phyloP scores from a whole-genome alignment of 2,113 vertebrate genomes.

The Melierax canorus region DNA sequence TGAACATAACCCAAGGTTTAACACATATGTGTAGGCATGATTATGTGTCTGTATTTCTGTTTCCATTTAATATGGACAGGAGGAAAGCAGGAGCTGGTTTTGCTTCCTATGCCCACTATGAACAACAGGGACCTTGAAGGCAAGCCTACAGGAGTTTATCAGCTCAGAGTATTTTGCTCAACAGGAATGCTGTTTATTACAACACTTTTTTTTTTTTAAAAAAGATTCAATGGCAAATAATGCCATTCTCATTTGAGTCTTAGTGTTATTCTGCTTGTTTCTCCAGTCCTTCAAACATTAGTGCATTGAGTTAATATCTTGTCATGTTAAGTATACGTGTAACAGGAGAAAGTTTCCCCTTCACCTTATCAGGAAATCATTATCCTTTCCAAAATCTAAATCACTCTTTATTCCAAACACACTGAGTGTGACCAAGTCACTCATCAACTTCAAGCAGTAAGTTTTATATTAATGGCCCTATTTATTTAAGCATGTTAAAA shows the following conservation, averaged over 20 bases:
- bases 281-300: neutral
- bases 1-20: neutral
- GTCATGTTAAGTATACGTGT: neutral
- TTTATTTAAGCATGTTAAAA: neutral
- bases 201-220: neutral
- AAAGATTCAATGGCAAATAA: neutral
- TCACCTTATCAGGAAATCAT: neutral
- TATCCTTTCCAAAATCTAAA: neutral
- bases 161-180: neutral
- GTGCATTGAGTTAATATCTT: neutral
- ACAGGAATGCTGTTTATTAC: neutral
- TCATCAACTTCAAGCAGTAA: neutral
- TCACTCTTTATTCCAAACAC: neutral
- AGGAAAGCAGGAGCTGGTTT: neutral
- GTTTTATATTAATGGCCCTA: neutral
- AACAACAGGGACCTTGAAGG: neutral
- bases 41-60: neutral
- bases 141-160: neutral
- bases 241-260: neutral
- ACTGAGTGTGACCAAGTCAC: neutral
- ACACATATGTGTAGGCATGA: neutral
- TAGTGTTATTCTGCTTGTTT: neutral
- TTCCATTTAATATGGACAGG: neutral
- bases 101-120: neutral
- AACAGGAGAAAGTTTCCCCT: neutral